Evolutionary conservation across 2,888 invertebrate genomes (phyloP).

Genomic region (Achlya flavicornis): DNA sequence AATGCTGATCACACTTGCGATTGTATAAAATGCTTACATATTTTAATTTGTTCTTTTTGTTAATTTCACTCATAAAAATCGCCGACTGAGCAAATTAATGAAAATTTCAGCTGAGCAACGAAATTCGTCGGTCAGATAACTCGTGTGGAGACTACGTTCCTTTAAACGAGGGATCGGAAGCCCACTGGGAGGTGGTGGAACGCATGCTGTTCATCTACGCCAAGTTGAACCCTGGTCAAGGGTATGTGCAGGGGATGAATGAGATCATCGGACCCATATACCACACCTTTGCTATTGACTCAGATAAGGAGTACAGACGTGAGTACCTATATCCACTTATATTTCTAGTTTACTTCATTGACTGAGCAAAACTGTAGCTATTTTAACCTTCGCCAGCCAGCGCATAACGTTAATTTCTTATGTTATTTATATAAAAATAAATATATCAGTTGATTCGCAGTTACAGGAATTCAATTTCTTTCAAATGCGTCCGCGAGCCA

Average conservation of each 20-base stretch:
- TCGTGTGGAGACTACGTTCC: slow-evolving; percentile 88
- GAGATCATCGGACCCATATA: slow-evolving; percentile 99
- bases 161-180: slow-evolving; percentile 95
- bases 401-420: no score
- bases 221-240: slow-evolving; percentile 98
- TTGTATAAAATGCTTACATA: no score
- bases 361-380: no score
- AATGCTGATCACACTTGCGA: no score
- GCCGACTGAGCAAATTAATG: no score
- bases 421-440: no score
- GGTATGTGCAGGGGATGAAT: slow-evolving; percentile 99
- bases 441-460: no score
- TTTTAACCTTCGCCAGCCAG: no score
- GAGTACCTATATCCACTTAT: slow-evolving; percentile 34
- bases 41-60: no score
- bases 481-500: no score
- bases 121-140: slow-evolving; percentile 85
- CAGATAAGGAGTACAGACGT: slow-evolving; percentile 91
- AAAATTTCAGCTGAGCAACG: slow-evolving; percentile 86
- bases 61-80: no score
- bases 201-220: slow-evolving; percentile 98
- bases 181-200: slow-evolving; percentile 99
- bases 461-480: no score
- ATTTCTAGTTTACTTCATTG: not conserved
- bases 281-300: slow-evolving; percentile 97